Evolutionary conservation across 2,888 invertebrate species (phyloP).

Genomic region (Platypus cylindrus): DNA sequence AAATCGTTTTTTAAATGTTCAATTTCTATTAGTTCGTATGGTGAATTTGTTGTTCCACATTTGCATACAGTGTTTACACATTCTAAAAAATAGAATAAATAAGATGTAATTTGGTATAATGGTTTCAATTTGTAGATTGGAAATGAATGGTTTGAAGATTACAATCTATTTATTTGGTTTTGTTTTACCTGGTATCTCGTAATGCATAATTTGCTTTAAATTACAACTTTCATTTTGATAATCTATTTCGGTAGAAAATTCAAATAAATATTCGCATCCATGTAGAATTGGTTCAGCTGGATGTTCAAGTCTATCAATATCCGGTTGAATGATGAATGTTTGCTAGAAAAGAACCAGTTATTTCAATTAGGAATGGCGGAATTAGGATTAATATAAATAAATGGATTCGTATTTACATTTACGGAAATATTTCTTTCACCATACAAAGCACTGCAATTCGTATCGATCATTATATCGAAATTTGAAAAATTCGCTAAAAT

Average conservation of each 20-base stretch:
- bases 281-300: conserved; percentile 18
- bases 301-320: conserved; percentile 17
- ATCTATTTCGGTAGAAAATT: conserved; percentile 9
- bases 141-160: too few relatives aligned
- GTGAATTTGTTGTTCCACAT: conserved; percentile 8
- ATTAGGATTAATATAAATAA: not conserved
- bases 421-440: conserved; percentile 8
- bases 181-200: conserved; percentile 18
- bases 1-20: conserved; percentile 3
- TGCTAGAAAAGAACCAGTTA: conserved; percentile 13
- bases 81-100: conserved; percentile 11
- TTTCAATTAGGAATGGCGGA: not conserved
- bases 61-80: conserved; percentile 13
- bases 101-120: too few relatives aligned
- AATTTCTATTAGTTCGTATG: conserved; percentile 5
- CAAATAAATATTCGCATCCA: conserved; percentile 18
- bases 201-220: conserved; percentile 12
- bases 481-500: conserved; percentile 9
- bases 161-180: conserved; percentile 1
- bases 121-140: too few relatives aligned
- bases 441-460: conserved; percentile 12
- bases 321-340: conserved; percentile 18
- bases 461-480: conserved; percentile 10
- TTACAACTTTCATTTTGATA: conserved; percentile 7
- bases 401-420: conserved; percentile 7